Conservation (phyloP, 2,113 vertebrate species). For the Craseonycteris thonglongyai region DNA sequence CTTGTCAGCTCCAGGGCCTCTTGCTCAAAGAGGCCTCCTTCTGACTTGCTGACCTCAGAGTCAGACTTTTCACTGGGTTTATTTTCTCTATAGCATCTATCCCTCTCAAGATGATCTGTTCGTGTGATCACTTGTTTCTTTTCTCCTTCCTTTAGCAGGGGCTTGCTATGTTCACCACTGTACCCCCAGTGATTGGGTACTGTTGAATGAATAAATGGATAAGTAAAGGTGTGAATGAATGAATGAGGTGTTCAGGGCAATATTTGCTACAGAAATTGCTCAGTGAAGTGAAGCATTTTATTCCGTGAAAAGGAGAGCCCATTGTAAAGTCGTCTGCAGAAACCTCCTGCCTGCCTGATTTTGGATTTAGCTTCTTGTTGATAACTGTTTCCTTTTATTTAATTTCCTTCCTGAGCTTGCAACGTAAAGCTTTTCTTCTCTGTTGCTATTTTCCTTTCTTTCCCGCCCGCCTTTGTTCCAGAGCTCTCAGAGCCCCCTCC, state of each 20-base stretch:
- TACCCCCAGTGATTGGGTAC: background rate
- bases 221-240: background rate
- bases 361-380: background rate
- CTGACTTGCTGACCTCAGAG: background rate
- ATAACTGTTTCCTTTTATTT: background rate
- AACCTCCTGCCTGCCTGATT: background rate
- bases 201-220: background rate
- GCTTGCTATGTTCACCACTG: background rate
- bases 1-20: background rate
- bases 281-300: background rate
- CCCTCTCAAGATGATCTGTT: background rate
- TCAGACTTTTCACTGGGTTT: background rate
- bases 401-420: background rate
- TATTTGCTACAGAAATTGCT: background rate
- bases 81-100: background rate
- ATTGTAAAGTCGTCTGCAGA: background rate
- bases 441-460: slow-evolving; percentile 1
- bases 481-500: background rate
- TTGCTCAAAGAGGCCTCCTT: background rate
- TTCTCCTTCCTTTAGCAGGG: background rate
- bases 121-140: background rate
- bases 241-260: background rate
- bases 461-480: background rate
- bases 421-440: background rate
- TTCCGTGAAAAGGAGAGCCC: background rate